Evolutionary conservation across 2,113 vertebrate genomes (phyloP).

Genomic region (Aramus guarauna): DNA sequence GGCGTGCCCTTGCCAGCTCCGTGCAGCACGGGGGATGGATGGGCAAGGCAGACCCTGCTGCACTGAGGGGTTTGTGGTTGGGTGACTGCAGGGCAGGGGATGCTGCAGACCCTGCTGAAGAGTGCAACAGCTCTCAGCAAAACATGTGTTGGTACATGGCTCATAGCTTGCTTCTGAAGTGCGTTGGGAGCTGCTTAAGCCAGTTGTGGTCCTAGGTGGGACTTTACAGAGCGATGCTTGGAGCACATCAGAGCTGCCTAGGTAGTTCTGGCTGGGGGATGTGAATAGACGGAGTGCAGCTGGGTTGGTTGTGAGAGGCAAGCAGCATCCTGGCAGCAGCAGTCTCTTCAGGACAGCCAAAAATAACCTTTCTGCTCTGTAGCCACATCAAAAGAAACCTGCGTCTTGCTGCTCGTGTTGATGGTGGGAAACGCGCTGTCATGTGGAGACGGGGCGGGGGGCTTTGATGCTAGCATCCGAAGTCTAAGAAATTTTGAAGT

Average conservation of each 20-base stretch:
- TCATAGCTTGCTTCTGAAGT: neutral
- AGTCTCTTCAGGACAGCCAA: neutral
- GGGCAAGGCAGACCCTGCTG: neutral
- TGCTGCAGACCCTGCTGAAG: neutral
- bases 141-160: neutral
- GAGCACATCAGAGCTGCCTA: neutral
- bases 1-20: neutral
- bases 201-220: accelerated
- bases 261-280: neutral
- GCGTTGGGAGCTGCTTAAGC: neutral
- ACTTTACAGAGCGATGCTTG: neutral
- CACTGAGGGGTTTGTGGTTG: neutral
- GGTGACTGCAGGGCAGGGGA: neutral
- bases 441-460: neutral
- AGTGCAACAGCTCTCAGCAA: neutral
- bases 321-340: neutral
- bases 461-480: neutral
- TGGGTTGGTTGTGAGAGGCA: neutral
- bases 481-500: neutral
- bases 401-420: neutral
- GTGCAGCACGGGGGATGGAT: neutral
- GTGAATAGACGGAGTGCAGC: neutral
- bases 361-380: neutral
- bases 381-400: neutral
- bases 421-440: neutral